Evolutionary conservation across 2,888 invertebrate genomes (phyloP).

Genomic region (Morpho deidamia): DNA sequence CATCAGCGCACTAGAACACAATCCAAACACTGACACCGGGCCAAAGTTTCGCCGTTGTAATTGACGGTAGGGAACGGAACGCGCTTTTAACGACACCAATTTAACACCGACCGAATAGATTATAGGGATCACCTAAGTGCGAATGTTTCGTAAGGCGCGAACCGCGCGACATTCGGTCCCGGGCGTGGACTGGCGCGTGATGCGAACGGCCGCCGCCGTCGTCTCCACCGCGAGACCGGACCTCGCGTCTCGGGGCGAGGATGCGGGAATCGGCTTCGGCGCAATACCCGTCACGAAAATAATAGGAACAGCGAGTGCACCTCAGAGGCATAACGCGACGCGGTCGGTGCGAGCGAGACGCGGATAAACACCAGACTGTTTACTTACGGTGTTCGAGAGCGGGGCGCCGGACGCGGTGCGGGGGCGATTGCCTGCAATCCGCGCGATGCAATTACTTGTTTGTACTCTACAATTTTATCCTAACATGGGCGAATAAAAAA

Average conservation of each 20-base stretch:
- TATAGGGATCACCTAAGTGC: constrained; percentile 36
- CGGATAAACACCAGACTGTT: constrained; percentile 79
- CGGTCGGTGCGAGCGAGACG: constrained; percentile 78
- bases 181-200: constrained; percentile 65
- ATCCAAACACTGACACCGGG: constrained; percentile 63
- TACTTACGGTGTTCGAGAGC: constrained; percentile 76
- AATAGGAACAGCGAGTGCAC: constrained; percentile 78
- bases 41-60: constrained; percentile 4
- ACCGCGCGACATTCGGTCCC: constrained; percentile 71
- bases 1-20: constrained; percentile 68
- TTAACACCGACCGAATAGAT: constrained; percentile 13
- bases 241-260: constrained; percentile 77
- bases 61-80: constrained; percentile 37
- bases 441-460: constrained; percentile 74
- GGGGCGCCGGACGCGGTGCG: constrained; percentile 60
- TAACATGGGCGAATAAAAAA: constrained; percentile 35
- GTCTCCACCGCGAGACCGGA: constrained; percentile 73
- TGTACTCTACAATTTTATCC: constrained; percentile 64
- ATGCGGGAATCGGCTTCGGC: constrained; percentile 78
- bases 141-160: constrained; percentile 48
- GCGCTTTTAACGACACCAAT: constrained; percentile 11
- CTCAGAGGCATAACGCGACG: constrained; percentile 76
- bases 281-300: constrained; percentile 79
- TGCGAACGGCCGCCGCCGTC: constrained; percentile 74
- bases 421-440: constrained; percentile 71